Conservation (phyloP, 2,888 invertebrate genomes). For the Ceratothoa steindachneri region DNA sequence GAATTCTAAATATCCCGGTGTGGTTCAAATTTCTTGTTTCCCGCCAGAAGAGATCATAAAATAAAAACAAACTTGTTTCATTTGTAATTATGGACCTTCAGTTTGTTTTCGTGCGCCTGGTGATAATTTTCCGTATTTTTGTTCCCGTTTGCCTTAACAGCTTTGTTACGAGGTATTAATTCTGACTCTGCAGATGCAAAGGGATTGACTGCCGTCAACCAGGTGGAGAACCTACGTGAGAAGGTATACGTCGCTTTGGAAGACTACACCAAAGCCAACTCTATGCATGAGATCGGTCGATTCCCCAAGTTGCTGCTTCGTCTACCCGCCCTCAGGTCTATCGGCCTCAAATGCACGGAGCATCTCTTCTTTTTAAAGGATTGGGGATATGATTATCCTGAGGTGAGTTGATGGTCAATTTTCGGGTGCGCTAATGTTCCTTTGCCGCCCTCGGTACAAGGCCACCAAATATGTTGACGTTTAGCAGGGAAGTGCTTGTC, state of each 20-base stretch:
- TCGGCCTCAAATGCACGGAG: constrained; percentile 89
- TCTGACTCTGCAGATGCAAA: constrained; percentile 89
- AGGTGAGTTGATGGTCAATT: background rate
- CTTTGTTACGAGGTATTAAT: too few species aligned
- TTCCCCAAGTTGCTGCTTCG: constrained; percentile 90
- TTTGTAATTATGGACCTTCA: too few species aligned
- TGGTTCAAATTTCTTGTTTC: background rate
- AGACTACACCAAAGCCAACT: constrained; percentile 83
- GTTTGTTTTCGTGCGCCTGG: too few species aligned
- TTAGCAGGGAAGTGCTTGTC: too few species aligned
- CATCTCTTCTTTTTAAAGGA: constrained; percentile 87
- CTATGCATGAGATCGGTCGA: constrained; percentile 86
- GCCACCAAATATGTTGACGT: too few species aligned
- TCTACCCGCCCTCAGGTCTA: constrained; percentile 81
- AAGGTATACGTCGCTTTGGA: constrained; percentile 92
- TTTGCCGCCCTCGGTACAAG: too few species aligned
- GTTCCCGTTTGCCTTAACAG: too few species aligned
- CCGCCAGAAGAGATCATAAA: background rate
- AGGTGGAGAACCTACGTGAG: constrained; percentile 79
- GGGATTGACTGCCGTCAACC: constrained; percentile 70
- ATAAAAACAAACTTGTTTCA: background rate
- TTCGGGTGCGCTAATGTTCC: too few species aligned
- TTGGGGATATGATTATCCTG: background rate
- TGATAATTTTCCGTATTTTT: too few species aligned
- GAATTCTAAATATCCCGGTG: background rate